Evolutionary conservation across 2,797 vertebrate genomes (phyloP), one percentile per base, ranked within the genome.

Genomic region (Thripadectes ignobilis): DNA sequence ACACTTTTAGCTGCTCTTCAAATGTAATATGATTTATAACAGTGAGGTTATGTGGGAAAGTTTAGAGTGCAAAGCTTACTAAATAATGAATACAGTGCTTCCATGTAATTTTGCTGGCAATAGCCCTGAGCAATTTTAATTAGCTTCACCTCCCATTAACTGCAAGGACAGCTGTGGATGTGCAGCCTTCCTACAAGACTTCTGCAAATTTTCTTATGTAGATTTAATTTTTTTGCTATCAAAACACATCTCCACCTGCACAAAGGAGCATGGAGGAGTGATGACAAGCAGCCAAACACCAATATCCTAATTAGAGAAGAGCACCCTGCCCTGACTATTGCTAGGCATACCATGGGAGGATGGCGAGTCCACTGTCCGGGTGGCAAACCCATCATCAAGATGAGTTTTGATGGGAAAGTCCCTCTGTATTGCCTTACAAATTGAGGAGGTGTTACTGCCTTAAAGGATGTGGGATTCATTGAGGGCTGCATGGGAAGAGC

Each of bases 51-150:
- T 61, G 34, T 54, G 54, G 77, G 71, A 63, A 73, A 73, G 67
- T 76, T 92, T 93, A 90, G 59, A 92, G 71, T 43, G 89, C 71
- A 92, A 76, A 92, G 75, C 88, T 79, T 87, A 71, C 80, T 93
- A 93, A 95, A 92, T 93, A 93, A 95, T 95, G 73, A 89, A 93
- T 86, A 79, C 57, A 41, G 57, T 45, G 30, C 26, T 86, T 88
- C 90, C 15, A 9, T 79, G 67, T 85, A 80, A 94, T 95, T 94
- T 95, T 89, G 45, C 69, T 79, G 57, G 93, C 67, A 94, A 85
- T 85, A 86, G 87, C 81, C 81, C 75, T 38, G 5, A 94, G 88
- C 61, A 91, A 61, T 87, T 92, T 91, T 92, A 93, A 93, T 97
- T 95, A 89, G 32, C 71, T 92, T 93, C 77, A 85, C 59, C 38